A percentile compares a stretch with the other conserved stretches of the same genome.
These are phyloP conservation scores for Forbesichthys agassizii DNA, from an alignment of 2,113 vertebrate genomes.

Conservation along the genomic window DNA sequence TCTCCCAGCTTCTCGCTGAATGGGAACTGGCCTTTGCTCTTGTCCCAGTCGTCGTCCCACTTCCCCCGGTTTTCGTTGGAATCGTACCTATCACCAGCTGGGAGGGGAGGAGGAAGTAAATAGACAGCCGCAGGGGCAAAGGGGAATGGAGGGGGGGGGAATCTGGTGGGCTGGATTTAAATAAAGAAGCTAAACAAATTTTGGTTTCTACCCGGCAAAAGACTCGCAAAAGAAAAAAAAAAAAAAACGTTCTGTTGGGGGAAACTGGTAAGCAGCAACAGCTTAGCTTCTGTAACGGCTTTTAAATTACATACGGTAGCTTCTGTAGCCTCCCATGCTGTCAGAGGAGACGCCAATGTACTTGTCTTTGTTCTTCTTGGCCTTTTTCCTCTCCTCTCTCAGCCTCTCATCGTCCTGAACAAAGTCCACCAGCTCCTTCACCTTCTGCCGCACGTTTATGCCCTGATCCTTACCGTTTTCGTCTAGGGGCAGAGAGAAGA, in stretches of 20 bases:
- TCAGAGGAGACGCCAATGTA: slow-evolving; percentile 95
- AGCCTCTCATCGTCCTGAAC: slow-evolving; percentile 96
- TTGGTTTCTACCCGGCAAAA: background rate
- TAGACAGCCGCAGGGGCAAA: slow-evolving; percentile 12
- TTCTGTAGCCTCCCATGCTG: slow-evolving; percentile 84
- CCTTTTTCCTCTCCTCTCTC: slow-evolving; percentile 96
- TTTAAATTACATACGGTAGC: slow-evolving; percentile 80
- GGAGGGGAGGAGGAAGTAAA: slow-evolving; percentile 9
- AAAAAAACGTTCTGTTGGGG: no score
- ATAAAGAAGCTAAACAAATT: background rate
- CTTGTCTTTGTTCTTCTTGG: slow-evolving; percentile 98
- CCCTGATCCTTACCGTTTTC: slow-evolving; percentile 98
- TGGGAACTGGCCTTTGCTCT: slow-evolving; percentile 87
- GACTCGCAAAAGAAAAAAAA: background rate
- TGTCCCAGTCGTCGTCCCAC: slow-evolving; percentile 98
- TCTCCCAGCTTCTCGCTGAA: slow-evolving; percentile 97
- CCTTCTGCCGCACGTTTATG: slow-evolving; percentile 97
- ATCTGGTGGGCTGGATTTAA: background rate
- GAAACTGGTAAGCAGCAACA: background rate
- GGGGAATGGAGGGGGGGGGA: background rate
- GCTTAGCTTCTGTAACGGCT: background rate
- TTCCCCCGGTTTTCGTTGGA: slow-evolving; percentile 81
- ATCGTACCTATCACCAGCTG: slow-evolving; percentile 87
- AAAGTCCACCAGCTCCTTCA: slow-evolving; percentile 96
- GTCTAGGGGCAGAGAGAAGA: slow-evolving; percentile 72